Evolutionary conservation across 2,113 vertebrate genomes (phyloP), one percentile per base, ranked within the genome.

Genomic region (Petrocephalus zakoni): DNA sequence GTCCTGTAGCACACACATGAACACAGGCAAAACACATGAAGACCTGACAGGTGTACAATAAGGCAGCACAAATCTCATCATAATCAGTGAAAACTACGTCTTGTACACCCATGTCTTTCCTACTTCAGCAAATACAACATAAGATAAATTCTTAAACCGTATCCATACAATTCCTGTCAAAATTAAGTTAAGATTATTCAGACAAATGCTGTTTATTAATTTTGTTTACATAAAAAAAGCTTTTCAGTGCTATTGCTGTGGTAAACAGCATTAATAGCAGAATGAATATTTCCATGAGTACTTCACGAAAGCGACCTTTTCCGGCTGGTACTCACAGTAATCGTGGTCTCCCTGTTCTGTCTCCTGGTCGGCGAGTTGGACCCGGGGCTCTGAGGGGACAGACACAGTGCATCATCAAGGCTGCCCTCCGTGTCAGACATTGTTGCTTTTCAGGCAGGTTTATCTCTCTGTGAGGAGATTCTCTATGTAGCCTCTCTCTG

Each of bases 371-470:
- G 95, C 1, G 97, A 97, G 0, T 94, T 95, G 51, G 96, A 96
- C 88, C 94, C 96, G 1, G 96, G 97, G 91, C 96, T 96, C 97
- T 98, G 97, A 34, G 86, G 93, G 93, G 93, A 96, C 90, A 97
- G 94, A 92, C 90, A 94, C 91, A 94, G 96, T 29, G 91, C 92
- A 91, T 93, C 92, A 1, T 96, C 94, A 96, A 95, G 95, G 92
- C 93, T 93, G 51, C 93, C 92, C 90, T 96, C 95, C 51, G 90
- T 94, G 89, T 94, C 93, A 88, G 93, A 95, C 95, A 94, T 94
- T 46, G 29, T 64, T 51, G 88, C 87, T 47, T 89, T 64, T 37
- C 55, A 51, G 58, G 58, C 46, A 68, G 82, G 58, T 86, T 85
- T 72, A 61, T 61, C 61, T 46, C 6, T 6, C 53, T 46, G 10